These are phyloP conservation scores for Malthinus seriepunctatus DNA, from an alignment of 2,888 invertebrate species.

Conservation along the genomic window DNA sequence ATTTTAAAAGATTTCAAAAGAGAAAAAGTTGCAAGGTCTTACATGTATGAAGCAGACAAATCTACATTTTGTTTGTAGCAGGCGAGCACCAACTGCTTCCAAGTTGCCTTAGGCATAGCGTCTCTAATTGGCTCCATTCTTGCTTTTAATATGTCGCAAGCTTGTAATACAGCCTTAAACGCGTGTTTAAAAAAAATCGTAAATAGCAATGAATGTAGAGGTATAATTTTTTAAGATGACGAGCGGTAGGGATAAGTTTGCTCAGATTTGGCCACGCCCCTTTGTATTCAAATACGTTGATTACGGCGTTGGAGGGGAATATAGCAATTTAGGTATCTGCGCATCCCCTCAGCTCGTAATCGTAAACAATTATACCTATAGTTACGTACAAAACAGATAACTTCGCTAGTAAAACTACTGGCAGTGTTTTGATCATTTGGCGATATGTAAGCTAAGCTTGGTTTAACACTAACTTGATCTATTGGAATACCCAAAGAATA, in stretches of 20 bases:
- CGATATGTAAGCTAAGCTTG: background rate
- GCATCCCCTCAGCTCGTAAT: background rate
- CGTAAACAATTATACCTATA: background rate
- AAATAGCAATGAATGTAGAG: too few species aligned
- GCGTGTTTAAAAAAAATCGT: too few species aligned
- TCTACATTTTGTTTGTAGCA: slow-evolving; percentile 60
- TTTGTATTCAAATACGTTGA: too few species aligned
- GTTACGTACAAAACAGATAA: slow-evolving; percentile 49
- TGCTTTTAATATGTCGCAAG: slow-evolving; percentile 54
- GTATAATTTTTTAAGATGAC: too few species aligned
- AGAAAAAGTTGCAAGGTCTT: background rate
- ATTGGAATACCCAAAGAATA: background rate
- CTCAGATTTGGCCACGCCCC: too few species aligned
- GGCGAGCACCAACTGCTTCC: slow-evolving; percentile 60
- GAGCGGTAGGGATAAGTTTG: too few species aligned
- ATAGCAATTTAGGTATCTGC: background rate
- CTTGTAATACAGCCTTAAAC: slow-evolving; percentile 2
- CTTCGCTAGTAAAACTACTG: background rate
- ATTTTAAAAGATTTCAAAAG: background rate
- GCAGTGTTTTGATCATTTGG: background rate
- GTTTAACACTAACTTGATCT: background rate
- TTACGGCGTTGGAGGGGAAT: too few species aligned
- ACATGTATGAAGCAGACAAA: slow-evolving; percentile 42
- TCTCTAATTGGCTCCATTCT: slow-evolving; percentile 63
- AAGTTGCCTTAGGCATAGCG: slow-evolving; percentile 53